Evolutionary conservation across 1,140 invertebrate species (phyloP).

Genomic region (Sycophaga agraensis): DNA sequence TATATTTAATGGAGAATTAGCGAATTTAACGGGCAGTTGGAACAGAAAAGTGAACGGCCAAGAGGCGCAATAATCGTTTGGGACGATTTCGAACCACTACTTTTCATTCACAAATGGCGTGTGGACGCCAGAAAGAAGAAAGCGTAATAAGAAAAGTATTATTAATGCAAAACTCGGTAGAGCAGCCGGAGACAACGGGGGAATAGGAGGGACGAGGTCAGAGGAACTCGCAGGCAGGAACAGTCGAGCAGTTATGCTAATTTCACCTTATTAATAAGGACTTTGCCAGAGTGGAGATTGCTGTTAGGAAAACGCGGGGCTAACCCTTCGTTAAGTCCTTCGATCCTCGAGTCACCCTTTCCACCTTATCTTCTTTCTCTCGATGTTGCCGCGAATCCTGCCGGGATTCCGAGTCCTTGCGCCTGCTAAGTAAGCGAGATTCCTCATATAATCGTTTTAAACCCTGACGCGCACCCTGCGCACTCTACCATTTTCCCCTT

Average conservation of each 20-base stretch:
- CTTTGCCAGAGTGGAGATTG: conserved; percentile 42
- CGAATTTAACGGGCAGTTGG: no score
- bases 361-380: not conserved
- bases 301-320: conserved; percentile 38
- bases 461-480: conserved; percentile 20
- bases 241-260: conserved; percentile 46
- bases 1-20: no score
- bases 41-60: no score
- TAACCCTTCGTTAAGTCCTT: conserved; percentile 44
- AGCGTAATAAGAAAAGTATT: not conserved
- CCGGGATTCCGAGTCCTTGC: conserved; percentile 29
- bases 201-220: not conserved
- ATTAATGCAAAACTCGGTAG: conserved; percentile 19
- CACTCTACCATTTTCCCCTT: conserved; percentile 20
- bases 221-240: not conserved
- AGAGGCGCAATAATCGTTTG: no score
- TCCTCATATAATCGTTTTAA: conserved; percentile 50
- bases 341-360: conserved; percentile 25
- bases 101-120: not conserved
- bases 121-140: no score
- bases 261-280: conserved; percentile 51
- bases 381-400: conserved; percentile 15
- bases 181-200: not conserved
- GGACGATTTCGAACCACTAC: no score
- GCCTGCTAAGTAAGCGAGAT: conserved; percentile 40